A percentile compares a stretch with the other conserved stretches of the same genome.
phyloP scores from a whole-genome alignment of 2,888 invertebrate genomes.

The Nysson spinosus region DNA sequence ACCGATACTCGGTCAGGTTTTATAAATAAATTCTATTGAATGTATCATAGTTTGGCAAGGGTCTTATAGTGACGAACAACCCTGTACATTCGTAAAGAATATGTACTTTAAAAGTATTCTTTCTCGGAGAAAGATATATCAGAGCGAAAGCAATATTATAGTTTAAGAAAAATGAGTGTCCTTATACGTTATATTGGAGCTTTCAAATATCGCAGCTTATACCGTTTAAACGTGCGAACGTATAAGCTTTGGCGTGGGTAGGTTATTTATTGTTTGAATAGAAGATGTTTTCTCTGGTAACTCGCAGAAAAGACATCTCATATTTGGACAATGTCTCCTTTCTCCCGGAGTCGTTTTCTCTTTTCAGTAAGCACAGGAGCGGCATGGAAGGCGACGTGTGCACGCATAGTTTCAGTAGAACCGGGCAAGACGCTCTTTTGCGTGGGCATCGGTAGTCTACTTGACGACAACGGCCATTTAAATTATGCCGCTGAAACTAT shows the following conservation, averaged over 20 bases:
- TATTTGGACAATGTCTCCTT: conserved; percentile 47
- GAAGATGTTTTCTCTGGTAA: conserved; percentile 8
- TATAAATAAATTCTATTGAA: too few species aligned
- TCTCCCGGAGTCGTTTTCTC: conserved; percentile 47
- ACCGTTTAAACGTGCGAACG: too few species aligned
- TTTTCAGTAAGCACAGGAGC: conserved; percentile 27
- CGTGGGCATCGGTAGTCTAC: conserved; percentile 41
- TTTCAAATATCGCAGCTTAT: too few species aligned
- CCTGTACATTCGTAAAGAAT: too few species aligned
- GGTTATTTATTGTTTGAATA: conserved; percentile 14
- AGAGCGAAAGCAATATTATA: too few species aligned
- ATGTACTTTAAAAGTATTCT: too few species aligned
- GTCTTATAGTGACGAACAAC: too few species aligned
- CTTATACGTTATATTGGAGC: too few species aligned
- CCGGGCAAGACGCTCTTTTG: conserved; percentile 18
- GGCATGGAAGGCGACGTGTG: conserved; percentile 1
- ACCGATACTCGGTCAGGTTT: too few species aligned
- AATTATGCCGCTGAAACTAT: conserved; percentile 59
- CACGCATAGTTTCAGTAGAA: neutral
- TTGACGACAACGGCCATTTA: conserved; percentile 53
- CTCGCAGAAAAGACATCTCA: conserved; percentile 18
- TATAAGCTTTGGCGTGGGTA: too few species aligned
- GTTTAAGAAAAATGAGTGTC: too few species aligned
- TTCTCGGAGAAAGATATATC: neutral
- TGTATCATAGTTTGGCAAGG: too few species aligned